Evolutionary conservation across 2,888 invertebrate species (phyloP).

Genomic region (Torymus auratus): DNA sequence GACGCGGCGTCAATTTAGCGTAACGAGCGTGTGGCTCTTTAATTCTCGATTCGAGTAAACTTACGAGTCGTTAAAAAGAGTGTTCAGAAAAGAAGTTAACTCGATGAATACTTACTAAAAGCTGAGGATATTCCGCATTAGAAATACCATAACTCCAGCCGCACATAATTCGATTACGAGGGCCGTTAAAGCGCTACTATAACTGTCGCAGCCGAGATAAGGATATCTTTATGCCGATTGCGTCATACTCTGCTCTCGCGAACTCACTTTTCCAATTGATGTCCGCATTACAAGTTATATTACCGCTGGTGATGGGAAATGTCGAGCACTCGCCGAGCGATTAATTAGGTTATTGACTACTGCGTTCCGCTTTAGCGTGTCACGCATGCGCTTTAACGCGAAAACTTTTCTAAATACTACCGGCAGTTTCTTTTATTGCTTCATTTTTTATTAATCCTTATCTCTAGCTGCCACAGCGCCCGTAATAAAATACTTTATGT

Average conservation of each 20-base stretch:
- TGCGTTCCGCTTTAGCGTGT: no score
- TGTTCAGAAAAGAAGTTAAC: neutral
- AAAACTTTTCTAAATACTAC: no score
- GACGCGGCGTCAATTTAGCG: no score
- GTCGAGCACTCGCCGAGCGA: no score
- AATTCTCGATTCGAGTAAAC: no score
- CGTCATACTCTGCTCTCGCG: neutral
- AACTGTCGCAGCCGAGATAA: constrained; percentile 16
- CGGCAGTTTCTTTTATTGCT: no score
- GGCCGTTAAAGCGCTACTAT: constrained; percentile 12
- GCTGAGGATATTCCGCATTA: neutral
- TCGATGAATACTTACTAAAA: neutral
- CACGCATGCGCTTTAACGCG: no score
- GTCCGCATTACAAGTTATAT: neutral
- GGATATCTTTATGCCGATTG: constrained; percentile 25
- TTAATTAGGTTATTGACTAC: no score
- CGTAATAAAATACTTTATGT: neutral
- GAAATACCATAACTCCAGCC: neutral
- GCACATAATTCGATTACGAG: constrained; percentile 28
- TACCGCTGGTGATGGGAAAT: no score
- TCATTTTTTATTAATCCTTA: no score
- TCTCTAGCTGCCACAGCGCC: neutral
- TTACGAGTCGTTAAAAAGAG: neutral
- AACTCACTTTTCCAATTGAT: constrained; percentile 22
- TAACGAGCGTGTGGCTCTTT: no score